Base-by-base conservation (phyloP, 2,113 vertebrate genomes). In the Pontoporia blainvillei region DNA sequence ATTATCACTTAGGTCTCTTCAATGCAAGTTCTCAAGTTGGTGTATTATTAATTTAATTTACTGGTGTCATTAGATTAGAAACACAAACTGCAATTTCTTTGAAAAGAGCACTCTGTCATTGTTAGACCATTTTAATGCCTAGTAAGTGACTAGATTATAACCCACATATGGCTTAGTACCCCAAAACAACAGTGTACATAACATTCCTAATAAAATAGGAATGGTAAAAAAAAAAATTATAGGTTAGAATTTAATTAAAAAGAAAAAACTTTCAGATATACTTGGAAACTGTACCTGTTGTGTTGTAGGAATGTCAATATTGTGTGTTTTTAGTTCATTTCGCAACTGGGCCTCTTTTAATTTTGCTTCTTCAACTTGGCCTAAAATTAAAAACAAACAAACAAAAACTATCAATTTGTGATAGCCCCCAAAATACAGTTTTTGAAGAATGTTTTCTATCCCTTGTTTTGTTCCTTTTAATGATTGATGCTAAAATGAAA, bases 291-390 rank as follows among this genome's bases (percentile, higher is more conserved):
- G 96, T 98, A 99, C 99, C 95, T 94, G 92, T 27, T 98, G 96
- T 64, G 95, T 44, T 71, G 96, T 31, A 62, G 98, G 89, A 89
- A 99, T 44, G 20, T 97, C 96, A 81, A 99, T 95, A 11, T 98
- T 98, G 21, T 95, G 98, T 52, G 75, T 98, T 54, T 64, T 96
- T 75, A 99, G 97, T 83, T 99, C 97, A 0, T 88, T 97, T 98
- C 98, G 98, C 41, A 99, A 90, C 1, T 97, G 36, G n/a, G 4
- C 2, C 95, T 99, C 98, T 98, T 98, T 99, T 41, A 49, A 71
- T 94, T 91, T 86, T 95, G 99, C 98, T 97, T 98, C 97, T 96
- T 97, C 95, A 81, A 97, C 94, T 72, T 98, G 98, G 88, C 79
- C 99, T 99, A 97, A 96, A 98, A 97, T 17, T 75, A 90, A 92